Conservation (phyloP, 1,140 invertebrate species). For the Yoshiicerus persimilis region DNA sequence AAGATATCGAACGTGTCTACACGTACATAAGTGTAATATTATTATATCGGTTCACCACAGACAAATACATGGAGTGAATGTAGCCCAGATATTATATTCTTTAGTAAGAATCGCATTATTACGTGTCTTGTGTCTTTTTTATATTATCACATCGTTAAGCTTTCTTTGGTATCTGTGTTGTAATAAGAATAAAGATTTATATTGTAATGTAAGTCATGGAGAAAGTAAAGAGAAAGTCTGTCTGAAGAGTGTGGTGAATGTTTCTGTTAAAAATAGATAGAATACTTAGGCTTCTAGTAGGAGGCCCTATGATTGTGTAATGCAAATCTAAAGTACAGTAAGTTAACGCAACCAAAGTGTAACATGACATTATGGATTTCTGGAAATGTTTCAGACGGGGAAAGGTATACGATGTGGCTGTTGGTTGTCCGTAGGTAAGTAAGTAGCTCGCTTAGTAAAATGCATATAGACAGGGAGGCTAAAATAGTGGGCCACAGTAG, state of each 20-base stretch:
- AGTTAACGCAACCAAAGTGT: not conserved
- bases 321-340: not conserved
- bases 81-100: not conserved
- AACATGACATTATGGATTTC: not conserved
- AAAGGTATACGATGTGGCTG: not conserved
- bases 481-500: not conserved
- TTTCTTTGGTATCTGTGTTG: not conserved
- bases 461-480: not conserved
- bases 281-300: not conserved
- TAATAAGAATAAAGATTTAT: not conserved
- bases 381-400: not conserved
- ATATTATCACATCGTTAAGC: not conserved
- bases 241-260: not conserved
- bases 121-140: not conserved
- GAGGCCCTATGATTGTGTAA: not conserved
- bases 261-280: not conserved
- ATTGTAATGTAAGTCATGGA: not conserved
- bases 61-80: no score
- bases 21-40: no score
- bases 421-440: not conserved
- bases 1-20: no score
- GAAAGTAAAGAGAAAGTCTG: not conserved
- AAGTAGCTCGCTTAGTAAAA: not conserved
- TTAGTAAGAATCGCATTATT: not conserved
- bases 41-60: not conserved